phyloP scores from a whole-genome alignment of 2,113 vertebrate species.

The Halcyon malimbica region DNA sequence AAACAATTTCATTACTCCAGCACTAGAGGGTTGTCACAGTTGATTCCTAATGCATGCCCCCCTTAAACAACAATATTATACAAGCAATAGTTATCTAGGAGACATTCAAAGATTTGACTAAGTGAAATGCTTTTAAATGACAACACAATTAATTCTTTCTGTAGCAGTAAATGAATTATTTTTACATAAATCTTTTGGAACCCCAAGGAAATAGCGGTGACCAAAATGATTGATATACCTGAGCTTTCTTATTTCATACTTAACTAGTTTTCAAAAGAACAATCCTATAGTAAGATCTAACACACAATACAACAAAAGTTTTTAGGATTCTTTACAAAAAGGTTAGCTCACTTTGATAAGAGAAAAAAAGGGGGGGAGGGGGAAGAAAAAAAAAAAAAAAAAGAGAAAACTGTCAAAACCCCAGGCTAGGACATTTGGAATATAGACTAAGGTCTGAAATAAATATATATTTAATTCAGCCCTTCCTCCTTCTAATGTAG shows the following conservation, averaged over 20 bases:
- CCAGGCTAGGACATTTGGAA: background rate
- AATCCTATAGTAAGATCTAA: background rate
- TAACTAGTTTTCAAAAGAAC: background rate
- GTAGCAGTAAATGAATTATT: background rate
- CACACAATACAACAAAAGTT: background rate
- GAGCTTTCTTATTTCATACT: background rate
- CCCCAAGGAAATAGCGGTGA: background rate
- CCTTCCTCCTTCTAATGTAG: background rate
- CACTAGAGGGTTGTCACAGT: background rate
- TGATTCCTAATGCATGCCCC: background rate
- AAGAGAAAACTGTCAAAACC: background rate
- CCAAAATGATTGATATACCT: background rate
- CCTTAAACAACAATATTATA: background rate
- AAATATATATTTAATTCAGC: background rate
- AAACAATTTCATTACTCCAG: background rate
- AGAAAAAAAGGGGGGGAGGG: background rate
- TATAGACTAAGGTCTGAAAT: background rate
- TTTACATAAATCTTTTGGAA: background rate
- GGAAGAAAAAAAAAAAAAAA: background rate
- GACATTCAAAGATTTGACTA: background rate
- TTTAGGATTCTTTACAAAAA: background rate
- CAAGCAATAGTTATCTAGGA: background rate
- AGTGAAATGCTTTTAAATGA: background rate
- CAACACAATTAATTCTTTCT: background rate
- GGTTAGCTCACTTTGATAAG: background rate